phyloP scores from a whole-genome alignment of 2,113 vertebrate genomes.

The Paradoxurus hermaphroditus region DNA sequence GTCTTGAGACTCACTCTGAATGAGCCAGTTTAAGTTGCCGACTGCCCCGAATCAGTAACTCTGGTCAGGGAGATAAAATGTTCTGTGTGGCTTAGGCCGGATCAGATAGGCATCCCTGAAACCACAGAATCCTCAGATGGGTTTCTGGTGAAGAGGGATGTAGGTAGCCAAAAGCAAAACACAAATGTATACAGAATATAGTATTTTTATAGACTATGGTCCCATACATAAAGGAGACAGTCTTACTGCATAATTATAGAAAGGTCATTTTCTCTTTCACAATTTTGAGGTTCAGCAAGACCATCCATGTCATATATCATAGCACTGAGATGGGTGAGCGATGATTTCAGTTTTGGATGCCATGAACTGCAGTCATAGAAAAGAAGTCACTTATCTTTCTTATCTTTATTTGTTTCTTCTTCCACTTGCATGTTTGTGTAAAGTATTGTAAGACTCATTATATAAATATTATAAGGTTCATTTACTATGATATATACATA shows the following conservation, averaged over 20 bases:
- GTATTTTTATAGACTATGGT: neutral
- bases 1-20: neutral
- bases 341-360: constrained; percentile 47
- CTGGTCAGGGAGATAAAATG: neutral
- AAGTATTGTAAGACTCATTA: neutral
- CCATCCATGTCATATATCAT: neutral
- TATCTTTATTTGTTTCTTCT: constrained; percentile 6
- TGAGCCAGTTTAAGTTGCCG: neutral
- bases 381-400: constrained; percentile 47
- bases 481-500: neutral
- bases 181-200: neutral
- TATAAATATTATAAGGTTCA: neutral
- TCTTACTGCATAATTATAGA: constrained; percentile 7
- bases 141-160: neutral
- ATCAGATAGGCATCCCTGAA: neutral
- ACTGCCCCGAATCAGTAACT: neutral
- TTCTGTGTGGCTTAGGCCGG: neutral
- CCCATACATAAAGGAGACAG: constrained; percentile 12
- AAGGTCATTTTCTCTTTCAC: constrained; percentile 56
- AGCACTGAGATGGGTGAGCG: neutral
- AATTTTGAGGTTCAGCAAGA: constrained; percentile 56
- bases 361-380: neutral
- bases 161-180: neutral
- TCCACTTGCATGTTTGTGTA: neutral
- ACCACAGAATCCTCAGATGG: neutral